Base-by-base conservation (phyloP, 2,113 vertebrate species). In the Salvelinus sp. region DNA sequence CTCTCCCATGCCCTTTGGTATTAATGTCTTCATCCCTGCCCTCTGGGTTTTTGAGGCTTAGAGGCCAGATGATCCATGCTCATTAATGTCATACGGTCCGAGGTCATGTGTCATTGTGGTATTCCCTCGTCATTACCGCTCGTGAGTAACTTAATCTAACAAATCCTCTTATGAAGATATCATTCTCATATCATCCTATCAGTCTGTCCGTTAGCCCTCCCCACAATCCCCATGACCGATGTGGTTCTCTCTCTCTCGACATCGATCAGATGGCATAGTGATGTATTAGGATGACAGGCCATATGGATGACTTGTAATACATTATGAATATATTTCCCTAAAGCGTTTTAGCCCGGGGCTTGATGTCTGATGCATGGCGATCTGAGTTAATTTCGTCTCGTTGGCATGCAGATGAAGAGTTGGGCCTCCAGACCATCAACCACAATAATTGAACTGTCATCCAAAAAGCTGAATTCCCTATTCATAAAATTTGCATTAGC, bases 151-250 rank as follows among this genome's bases (percentile, higher is more conserved):
- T 72, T 79, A 81, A 83, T 84, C 82, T 74, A 79, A 88, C 82
- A 90, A 88, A 91, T 88, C 88, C 85, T 88, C 86, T 88, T 85
- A 86, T 72, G 76, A 83, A 86, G 81, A 87, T 82, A 83, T 83
- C 76, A 74, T 60, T 85, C 79, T 82, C 28, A 74, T 60, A 14
- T 28, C 63, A 38, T 54, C 69, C 72, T 48, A 60, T 60, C 47
- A 60, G 14, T 0, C 85, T 76, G 67, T 68, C 30, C 0, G 23
- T 76, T 73, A 48, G 63, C 80, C 76, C 77, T 27, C 23, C 79
- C 80, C 75, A 82, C 69, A 75, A 80, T 30, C 27, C 79, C 79
- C 75, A 82, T 64, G 73, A 71, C 76, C 80, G 73, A 44, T 44
- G 38, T 44, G 38, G 64, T 67, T 20, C 54, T 20, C 27, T 13